Percentiles rank a stretch among this genome's conserved stretches.
Conservation (phyloP, 30 jellyfish, hydroid and myxozoan species). For the Aurelia sp. region DNA sequence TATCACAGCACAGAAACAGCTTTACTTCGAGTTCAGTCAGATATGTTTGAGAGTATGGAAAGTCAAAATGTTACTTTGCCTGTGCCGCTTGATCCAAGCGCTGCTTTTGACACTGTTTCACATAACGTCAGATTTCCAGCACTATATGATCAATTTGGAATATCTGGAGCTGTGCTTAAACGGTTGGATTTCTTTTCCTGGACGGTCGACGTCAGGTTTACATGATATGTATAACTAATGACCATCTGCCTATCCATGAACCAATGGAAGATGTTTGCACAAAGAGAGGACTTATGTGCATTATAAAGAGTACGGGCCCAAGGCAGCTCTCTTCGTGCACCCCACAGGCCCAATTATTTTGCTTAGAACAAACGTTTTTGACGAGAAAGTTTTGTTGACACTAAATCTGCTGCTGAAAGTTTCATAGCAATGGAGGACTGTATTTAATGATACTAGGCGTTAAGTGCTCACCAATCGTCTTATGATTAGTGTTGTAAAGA, state of each 20-base stretch:
- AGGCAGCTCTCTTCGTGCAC: no score
- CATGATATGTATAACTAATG: no score
- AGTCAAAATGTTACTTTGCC: no score
- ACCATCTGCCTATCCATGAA: no score
- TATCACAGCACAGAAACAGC: conserved; percentile 73
- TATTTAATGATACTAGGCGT: conserved; percentile 20
- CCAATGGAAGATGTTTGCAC: no score
- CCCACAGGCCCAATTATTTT: conserved; percentile 15
- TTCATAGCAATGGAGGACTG: conserved; percentile 48
- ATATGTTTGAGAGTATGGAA: conserved; percentile 3
- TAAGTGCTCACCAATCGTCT: conserved; percentile 42
- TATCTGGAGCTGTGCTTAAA: conserved; percentile 21
- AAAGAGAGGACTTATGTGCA: no score
- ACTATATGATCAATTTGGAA: conserved; percentile 16
- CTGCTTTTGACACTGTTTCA: conserved; percentile 26
- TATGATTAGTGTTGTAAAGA: conserved; percentile 46
- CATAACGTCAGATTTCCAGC: conserved; percentile 1
- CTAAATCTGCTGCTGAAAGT: conserved; percentile 8
- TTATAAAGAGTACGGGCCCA: no score
- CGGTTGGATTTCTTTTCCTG: conserved; percentile 35
- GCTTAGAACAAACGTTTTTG: conserved; percentile 10
- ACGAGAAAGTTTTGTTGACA: no score
- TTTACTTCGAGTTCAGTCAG: conserved; percentile 23
- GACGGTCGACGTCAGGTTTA: conserved; percentile 20
- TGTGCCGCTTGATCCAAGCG: no score